phyloP scores from a whole-genome alignment of 2,888 invertebrate genomes.

The Rhopalosiphum nymphaeae region DNA sequence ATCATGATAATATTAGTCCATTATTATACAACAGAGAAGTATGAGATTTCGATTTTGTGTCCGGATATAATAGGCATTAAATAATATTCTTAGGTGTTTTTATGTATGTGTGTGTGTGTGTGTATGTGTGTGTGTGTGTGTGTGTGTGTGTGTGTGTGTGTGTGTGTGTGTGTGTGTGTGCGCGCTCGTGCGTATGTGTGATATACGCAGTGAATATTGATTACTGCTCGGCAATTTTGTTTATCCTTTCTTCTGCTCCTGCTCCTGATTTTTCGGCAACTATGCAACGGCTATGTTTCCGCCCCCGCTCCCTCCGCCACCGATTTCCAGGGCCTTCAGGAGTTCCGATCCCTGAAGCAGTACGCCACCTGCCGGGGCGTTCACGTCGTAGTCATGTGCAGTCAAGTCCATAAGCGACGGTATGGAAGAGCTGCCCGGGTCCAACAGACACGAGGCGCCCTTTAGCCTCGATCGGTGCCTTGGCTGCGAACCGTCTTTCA shows the following conservation, averaged over 20 bases:
- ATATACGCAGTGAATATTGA: not conserved
- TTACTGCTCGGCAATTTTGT: not conserved
- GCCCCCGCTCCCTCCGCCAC: constrained; percentile 49
- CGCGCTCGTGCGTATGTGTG: not conserved
- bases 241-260: not conserved
- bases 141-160: not conserved
- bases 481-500: constrained; percentile 44
- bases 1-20: not conserved
- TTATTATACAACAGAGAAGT: not conserved
- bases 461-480: constrained; percentile 55
- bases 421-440: constrained; percentile 70
- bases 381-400: constrained; percentile 74
- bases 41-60: not conserved
- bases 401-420: constrained; percentile 72
- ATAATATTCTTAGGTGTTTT: not conserved
- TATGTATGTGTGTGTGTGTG: not conserved
- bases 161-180: no score
- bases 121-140: not conserved
- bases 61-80: not conserved
- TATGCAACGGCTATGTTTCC: not conserved
- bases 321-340: constrained; percentile 70
- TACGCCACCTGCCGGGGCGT: constrained; percentile 71
- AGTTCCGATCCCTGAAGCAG: constrained; percentile 73
- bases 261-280: not conserved
- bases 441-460: constrained; percentile 70